Evolutionary conservation across 1,140 invertebrate species (phyloP).

Genomic region (Drosophila rhopaloa): DNA sequence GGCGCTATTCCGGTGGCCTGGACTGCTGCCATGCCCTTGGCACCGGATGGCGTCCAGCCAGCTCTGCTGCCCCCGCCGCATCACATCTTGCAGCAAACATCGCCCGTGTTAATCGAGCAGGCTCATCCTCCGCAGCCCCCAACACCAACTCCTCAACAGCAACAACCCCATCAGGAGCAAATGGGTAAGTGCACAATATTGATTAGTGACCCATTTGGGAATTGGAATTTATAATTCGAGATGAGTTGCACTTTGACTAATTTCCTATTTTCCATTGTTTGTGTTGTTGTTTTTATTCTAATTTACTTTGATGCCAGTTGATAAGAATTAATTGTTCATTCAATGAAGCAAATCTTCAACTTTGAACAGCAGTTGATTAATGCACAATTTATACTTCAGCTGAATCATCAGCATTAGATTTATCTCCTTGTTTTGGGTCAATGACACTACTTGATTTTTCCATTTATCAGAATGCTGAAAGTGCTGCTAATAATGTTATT

Average conservation of each 20-base stretch:
- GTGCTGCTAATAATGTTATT: neutral
- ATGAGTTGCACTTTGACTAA: slow-evolving; percentile 13
- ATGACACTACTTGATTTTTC: neutral
- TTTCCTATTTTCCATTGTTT: neutral
- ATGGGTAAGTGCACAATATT: slow-evolving; percentile 33
- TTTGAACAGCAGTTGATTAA: slow-evolving; percentile 1
- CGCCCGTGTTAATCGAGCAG: slow-evolving; percentile 50
- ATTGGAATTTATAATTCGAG: slow-evolving; percentile 3
- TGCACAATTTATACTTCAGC: neutral
- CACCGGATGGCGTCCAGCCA: slow-evolving; percentile 22
- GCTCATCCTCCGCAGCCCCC: slow-evolving; percentile 19
- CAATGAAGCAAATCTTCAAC: neutral
- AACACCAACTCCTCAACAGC: slow-evolving; percentile 25
- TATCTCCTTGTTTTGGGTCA: neutral
- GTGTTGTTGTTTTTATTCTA: slow-evolving; percentile 1
- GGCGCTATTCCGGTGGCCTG: slow-evolving; percentile 61
- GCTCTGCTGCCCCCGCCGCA: slow-evolving; percentile 53
- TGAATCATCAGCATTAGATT: neutral
- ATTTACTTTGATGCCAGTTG: neutral
- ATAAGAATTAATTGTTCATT: slow-evolving; percentile 11
- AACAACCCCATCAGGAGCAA: slow-evolving; percentile 27
- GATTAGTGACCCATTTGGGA: slow-evolving; percentile 17
- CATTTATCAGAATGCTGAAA: neutral
- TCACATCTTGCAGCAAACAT: slow-evolving; percentile 63
- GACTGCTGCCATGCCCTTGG: slow-evolving; percentile 35